Evolutionary conservation across 2,113 vertebrate species (phyloP).

Genomic region (Leucosticte australis): DNA sequence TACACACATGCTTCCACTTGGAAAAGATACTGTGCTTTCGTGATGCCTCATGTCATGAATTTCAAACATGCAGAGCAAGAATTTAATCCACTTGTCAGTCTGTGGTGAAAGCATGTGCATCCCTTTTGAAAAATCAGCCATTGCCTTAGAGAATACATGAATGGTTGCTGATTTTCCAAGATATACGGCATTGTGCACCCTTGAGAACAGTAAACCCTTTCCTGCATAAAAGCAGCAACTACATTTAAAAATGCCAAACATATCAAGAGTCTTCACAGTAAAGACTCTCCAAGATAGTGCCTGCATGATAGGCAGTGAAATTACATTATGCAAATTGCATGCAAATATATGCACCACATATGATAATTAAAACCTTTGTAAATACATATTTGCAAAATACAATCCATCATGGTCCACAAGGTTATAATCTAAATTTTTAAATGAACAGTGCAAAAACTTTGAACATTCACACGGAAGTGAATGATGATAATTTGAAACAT

Average conservation of each 20-base stretch:
- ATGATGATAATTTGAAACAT: background rate
- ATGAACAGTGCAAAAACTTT: background rate
- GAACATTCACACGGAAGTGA: background rate
- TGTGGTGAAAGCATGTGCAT: background rate
- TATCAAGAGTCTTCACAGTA: background rate
- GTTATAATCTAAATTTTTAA: slow-evolving; percentile 49
- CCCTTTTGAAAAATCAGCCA: background rate
- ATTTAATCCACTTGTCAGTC: background rate
- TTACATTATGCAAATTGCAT: slow-evolving; percentile 44
- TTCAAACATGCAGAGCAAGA: background rate
- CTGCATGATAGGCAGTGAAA: slow-evolving; percentile 45
- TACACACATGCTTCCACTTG: background rate
- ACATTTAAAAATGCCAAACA: background rate
- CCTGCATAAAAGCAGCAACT: background rate
- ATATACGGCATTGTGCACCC: background rate
- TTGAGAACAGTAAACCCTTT: background rate
- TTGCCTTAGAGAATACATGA: background rate
- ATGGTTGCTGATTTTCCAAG: background rate
- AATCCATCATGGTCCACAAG: slow-evolving; percentile 26
- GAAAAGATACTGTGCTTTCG: background rate
- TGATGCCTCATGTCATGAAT: background rate
- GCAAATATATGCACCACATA: slow-evolving; percentile 29
- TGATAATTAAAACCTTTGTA: slow-evolving; percentile 40
- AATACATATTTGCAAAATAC: slow-evolving; percentile 60
- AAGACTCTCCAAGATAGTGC: background rate